Base-by-base conservation (phyloP, 2,888 invertebrate species). In the Anaspis maculata region DNA sequence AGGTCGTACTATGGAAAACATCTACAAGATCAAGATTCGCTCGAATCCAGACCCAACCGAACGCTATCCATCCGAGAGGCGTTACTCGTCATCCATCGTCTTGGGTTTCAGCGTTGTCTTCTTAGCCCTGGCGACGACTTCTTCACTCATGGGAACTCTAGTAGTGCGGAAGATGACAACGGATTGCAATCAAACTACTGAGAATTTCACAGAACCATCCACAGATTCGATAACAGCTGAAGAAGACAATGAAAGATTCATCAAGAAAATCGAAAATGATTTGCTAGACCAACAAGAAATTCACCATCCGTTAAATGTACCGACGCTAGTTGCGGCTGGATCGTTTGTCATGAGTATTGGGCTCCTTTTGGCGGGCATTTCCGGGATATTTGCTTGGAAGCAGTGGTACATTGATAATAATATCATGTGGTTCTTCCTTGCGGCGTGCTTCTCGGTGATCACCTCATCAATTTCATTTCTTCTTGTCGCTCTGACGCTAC, bases 361-460 rank as follows among this genome's bases (percentile, higher is more conserved):
- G 29, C 70, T 70, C 1, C 48, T 73, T 26, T 64, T 66, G 0
- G 70, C 73, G 0, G 74, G 73, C 1, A 35, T 71, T 3, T 66
- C 74, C 0, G 76, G 76, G 1, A 64, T 77, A 7, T 52, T 78
- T 26, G 79, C 79, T 1, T 79, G 78, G 51, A 71, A 73, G 19
- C 62, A 69, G 41, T 80, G 79, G 79, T 80, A 79, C 52, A 71
- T 77, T 26, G 78, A 79, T 49, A 68, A 70, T 35, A 77, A 79
- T 51, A 79, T 80, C 45, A 69, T 70, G 1, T 72, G 74, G 67
- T 66, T 79, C 44, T 77, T 79, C 45, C 56, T 71, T 26, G 68
- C 72, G 39, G 73, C 75, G 0, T 56, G 70, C 13, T 51, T 77
- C 34, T 73, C 77, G 0, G 67, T 72, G 1, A 9, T 72, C 1